Evolutionary conservation across 1,140 invertebrate species (phyloP).

Genomic region (Heliconius hewitsoni): DNA sequence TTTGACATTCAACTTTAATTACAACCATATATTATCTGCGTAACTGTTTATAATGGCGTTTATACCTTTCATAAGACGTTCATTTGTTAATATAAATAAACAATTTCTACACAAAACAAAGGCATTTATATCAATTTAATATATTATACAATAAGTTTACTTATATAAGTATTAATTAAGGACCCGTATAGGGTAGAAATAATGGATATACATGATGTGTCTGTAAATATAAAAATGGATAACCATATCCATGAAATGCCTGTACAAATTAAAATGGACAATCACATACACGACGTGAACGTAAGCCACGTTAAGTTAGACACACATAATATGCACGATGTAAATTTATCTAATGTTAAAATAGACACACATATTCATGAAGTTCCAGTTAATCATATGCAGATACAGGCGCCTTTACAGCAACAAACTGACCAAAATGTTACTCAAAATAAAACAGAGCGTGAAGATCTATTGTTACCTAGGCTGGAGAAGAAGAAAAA

Average conservation of each 20-base stretch:
- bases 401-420: conserved; percentile 21
- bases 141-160: not conserved
- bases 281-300: conserved; percentile 37
- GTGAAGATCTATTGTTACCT: not conserved
- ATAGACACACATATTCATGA: conserved; percentile 15
- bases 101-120: conserved; percentile 33
- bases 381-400: conserved; percentile 32
- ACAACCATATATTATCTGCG: conserved; percentile 15
- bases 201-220: conserved; percentile 16
- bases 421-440: conserved; percentile 45
- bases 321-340: conserved; percentile 39
- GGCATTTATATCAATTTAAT: conserved; percentile 8
- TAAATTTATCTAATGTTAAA: conserved; percentile 30
- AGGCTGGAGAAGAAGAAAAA: conserved; percentile 66
- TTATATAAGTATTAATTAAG: not conserved
- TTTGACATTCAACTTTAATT: not conserved
- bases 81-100: conserved; percentile 36
- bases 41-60: conserved; percentile 35
- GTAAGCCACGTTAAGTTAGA: conserved; percentile 37
- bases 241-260: conserved; percentile 37
- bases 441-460: conserved; percentile 34
- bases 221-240: conserved; percentile 33
- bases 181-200: not conserved
- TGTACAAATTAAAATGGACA: conserved; percentile 37
- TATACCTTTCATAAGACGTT: conserved; percentile 21